phyloP scores from a whole-genome alignment of 2,113 vertebrate genomes.

The Petrocephalus microphthalmus region DNA sequence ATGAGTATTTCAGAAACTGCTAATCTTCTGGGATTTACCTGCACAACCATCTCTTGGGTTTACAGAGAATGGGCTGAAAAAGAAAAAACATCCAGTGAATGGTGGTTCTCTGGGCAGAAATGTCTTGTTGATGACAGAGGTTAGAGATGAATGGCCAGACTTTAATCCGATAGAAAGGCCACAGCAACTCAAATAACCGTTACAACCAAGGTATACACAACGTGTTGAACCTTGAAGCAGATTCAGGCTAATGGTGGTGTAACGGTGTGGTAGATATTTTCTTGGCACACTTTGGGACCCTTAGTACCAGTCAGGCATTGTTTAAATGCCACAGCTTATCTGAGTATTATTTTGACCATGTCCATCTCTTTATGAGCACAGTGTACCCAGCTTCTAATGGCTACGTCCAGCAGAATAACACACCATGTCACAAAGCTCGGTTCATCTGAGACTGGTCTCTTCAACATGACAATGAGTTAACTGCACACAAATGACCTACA shows the following conservation, averaged over 20 bases:
- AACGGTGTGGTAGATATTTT: background rate
- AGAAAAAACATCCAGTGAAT: background rate
- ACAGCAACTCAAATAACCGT: background rate
- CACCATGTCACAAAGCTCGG: no score
- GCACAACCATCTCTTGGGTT: background rate
- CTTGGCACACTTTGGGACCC: background rate
- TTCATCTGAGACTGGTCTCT: background rate
- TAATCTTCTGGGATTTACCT: background rate
- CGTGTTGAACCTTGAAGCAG: background rate
- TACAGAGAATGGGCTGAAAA: background rate
- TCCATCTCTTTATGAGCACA: background rate
- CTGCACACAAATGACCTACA: background rate
- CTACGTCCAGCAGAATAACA: background rate
- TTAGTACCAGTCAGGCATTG: background rate
- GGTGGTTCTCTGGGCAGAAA: background rate
- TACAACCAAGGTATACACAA: background rate
- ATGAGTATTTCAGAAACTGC: background rate
- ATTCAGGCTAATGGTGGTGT: background rate
- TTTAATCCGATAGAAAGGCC: background rate
- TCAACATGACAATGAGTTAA: background rate
- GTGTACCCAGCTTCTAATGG: background rate
- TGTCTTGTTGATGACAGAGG: background rate
- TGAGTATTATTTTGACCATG: background rate
- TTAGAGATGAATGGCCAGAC: background rate
- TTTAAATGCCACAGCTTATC: background rate